Base-by-base conservation (phyloP, 2,113 vertebrate species). In the Physeter macrocephalus region DNA sequence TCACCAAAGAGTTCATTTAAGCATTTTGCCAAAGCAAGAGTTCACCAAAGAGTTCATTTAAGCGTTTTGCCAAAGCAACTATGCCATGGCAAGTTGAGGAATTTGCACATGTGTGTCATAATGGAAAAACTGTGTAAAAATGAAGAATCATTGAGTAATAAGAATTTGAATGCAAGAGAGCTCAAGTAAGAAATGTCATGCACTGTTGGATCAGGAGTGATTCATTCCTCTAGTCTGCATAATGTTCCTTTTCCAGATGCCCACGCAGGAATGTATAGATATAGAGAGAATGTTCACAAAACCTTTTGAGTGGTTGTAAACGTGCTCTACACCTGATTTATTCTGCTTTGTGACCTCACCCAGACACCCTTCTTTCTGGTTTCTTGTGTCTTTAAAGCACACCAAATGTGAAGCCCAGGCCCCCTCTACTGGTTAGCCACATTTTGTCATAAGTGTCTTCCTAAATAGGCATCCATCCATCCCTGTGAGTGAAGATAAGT, bases 401-500 rank as follows among this genome's bases (percentile, higher is more conserved):
- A 59, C 29, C 75, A 77, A 88, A 74, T 80, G 49, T 93, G 75
- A 96, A 88, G 39, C 64, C 71, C 74, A 78, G 86, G 67, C 88
- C 64, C 95, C 90, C 90, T 94, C 84, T 97, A 72, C 94, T 96
- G 86, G 97, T 92, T 82, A 88, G 62, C 34, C n/a, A 46, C 34
- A 46, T 72, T 93, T 94, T 96, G 64, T 69, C 61, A 66, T 75
- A 84, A 86, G 67, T 46, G 34, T 74, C 31, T 95, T 89, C 69
- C 36, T 92, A 83, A 64, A 54, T 11, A 89, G 54, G 34, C 64
- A 72, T 64, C 43, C 39, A 82, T 85, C 39, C 49, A 94, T 62
- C 14, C 27, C 46, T 21, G 12, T 75, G 69, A 92, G 17, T 64
- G 78, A 95, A 91, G 34, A 88, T 81, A 80, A 81, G 92, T 54